Percentiles rank a stretch among this genome's conserved stretches.
phyloP scores from a whole-genome alignment of 2,888 invertebrate species.

The Brachyopa scutellaris region DNA sequence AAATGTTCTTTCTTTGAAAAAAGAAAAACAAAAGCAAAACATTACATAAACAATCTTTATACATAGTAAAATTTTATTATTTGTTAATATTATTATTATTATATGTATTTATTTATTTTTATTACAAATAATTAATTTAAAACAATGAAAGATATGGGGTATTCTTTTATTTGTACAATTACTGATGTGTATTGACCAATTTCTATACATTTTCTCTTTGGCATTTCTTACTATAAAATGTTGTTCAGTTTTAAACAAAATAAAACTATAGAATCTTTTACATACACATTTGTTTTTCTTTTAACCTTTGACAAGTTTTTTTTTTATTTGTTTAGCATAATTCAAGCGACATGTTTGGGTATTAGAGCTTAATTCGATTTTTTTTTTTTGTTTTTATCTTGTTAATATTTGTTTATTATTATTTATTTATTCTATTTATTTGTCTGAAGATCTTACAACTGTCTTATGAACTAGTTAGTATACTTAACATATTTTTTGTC shows the following conservation, averaged over 20 bases:
- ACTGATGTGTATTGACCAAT: conserved; percentile 68
- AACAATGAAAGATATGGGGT: conserved; percentile 63
- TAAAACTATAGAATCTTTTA: conserved; percentile 22
- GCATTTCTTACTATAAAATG: conserved; percentile 53
- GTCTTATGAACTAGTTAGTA: conserved; percentile 53
- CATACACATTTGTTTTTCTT: conserved; percentile 20
- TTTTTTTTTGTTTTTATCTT: conserved; percentile 8
- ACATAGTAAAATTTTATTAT: conserved; percentile 33
- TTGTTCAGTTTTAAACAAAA: conserved; percentile 25
- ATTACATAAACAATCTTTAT: conserved; percentile 37
- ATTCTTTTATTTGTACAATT: conserved; percentile 69
- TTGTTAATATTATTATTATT: not conserved
- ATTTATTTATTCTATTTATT: conserved; percentile 68
- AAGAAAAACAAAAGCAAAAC: not conserved
- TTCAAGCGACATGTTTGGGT: conserved; percentile 51
- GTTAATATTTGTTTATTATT: conserved; percentile 19
- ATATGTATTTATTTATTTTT: not conserved
- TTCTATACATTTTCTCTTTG: conserved; percentile 62
- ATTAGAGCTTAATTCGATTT: conserved; percentile 12
- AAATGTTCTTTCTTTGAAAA: not conserved
- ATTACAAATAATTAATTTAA: conserved; percentile 42
- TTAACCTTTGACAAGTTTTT: conserved; percentile 63
- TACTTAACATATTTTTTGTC: conserved; percentile 34
- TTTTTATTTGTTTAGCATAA: conserved; percentile 45
- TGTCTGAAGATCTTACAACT: conserved; percentile 72